Conservation (phyloP, 2,888 invertebrate species). For the Laspeyria flexula region DNA sequence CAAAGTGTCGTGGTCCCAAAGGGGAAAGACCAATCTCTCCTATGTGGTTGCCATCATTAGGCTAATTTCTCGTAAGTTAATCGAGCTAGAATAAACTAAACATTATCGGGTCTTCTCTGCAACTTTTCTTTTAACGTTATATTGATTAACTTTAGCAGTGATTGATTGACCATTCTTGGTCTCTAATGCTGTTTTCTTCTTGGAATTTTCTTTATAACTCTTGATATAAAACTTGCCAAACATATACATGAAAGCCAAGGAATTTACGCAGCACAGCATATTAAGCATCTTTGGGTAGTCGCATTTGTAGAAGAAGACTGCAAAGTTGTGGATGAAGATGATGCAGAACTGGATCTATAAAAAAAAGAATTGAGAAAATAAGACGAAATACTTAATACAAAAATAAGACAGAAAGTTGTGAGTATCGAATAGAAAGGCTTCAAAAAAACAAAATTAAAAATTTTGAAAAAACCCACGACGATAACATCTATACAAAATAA, state of each 20-base stretch:
- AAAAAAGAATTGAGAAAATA: not conserved
- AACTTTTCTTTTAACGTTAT: constrained; percentile 17
- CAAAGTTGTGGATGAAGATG: constrained; percentile 28
- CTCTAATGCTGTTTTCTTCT: constrained; percentile 14
- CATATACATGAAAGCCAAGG: constrained; percentile 33
- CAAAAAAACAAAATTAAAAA: too few species aligned
- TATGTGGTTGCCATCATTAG: too few species aligned
- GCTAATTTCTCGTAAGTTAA: too few species aligned
- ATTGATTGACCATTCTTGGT: constrained; percentile 6
- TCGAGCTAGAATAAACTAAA: not conserved
- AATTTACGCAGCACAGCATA: not conserved
- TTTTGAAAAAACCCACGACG: too few species aligned
- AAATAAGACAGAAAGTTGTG: not conserved
- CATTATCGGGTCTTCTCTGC: constrained; percentile 28
- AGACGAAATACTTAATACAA: not conserved
- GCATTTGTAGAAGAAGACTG: constrained; percentile 37
- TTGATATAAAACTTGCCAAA: constrained; percentile 40
- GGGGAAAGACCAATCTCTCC: too few species aligned
- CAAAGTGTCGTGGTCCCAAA: too few species aligned
- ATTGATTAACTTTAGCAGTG: constrained; percentile 18
- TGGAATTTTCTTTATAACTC: constrained; percentile 20
- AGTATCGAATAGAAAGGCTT: too few species aligned
- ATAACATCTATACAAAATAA: too few species aligned
- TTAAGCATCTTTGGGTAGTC: constrained; percentile 23
- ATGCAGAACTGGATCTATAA: constrained; percentile 39